Base-by-base conservation (phyloP, 2,888 invertebrate genomes). In the Sympetrum striolatum region DNA sequence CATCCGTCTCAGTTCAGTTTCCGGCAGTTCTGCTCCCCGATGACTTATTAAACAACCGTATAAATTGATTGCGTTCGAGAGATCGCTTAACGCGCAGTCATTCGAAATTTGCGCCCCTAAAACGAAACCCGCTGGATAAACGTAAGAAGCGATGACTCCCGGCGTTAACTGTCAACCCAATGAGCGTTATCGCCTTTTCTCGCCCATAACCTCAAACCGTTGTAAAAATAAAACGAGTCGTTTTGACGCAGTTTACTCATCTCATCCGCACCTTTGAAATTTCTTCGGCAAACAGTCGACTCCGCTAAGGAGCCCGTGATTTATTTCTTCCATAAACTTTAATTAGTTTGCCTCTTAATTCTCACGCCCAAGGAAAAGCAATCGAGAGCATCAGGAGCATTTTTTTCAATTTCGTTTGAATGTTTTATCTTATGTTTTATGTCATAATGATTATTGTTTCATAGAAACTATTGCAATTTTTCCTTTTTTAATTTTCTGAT, bases 311-410 rank as follows among this genome's bases (percentile, higher is more conserved):
- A 86, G 86, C 64, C 60, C 60, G 39, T 86, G 64, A 86, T 86
- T 86, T 86, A 86, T 86, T 60, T 86, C 86, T 86, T 86, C 86
- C 86, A 86, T 86, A 86, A 86, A 86, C 64, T 60, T 86, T 86
- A 86, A 86, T 86, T 86, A 86, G 86, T 86, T 86, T 86, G 64
- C 86, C 39, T 86, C 86, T 86, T 64, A 60, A 86, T 86, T 86
- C 60, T 35, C 60, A 22, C 86, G 82, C 82, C 82, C 82, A 82
- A 58, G 82, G 58, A 82, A 82, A 82, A 35, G 58, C 58, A 64
- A 86, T 64, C 60, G 60, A n/a, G 60, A 37, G 64, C 5, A 86
- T 64, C n/a, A n/a, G n/a, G n/a, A n/a, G n/a, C n/a, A n/a, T n/a
- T n/a, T n/a, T n/a, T n/a, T n/a, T n/a, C n/a, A n/a, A n/a, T n/a